phyloP scores from a whole-genome alignment of 1,140 invertebrate genomes.

The Drosophila equinoxialis region DNA sequence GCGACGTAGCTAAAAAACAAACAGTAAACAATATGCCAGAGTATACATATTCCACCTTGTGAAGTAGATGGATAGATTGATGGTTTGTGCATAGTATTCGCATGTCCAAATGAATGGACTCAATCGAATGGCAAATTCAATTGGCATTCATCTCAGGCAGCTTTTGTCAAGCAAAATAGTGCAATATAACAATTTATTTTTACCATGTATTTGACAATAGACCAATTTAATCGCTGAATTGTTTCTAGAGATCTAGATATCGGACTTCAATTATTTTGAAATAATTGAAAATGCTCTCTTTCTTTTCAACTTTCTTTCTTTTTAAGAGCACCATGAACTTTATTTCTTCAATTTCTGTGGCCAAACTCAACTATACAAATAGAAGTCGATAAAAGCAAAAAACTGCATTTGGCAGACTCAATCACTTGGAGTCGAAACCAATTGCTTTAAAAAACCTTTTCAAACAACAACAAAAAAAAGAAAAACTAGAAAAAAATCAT shows the following conservation, averaged over 20 bases:
- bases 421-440: background rate
- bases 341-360: background rate
- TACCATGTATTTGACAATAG: background rate
- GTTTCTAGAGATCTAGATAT: too few relatives aligned
- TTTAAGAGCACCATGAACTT: background rate
- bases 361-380: background rate
- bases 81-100: background rate
- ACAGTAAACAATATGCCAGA: background rate
- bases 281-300: background rate
- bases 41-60: background rate
- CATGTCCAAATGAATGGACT: background rate
- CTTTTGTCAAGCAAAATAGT: slow-evolving; percentile 1
- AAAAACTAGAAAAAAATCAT: background rate
- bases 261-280: too few relatives aligned
- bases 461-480: background rate
- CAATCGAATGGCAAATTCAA: slow-evolving; percentile 8
- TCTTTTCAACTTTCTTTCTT: background rate
- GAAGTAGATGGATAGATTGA: background rate
- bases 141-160: background rate
- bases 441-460: background rate
- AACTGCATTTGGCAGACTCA: slow-evolving; percentile 9
- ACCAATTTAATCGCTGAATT: background rate
- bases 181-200: background rate
- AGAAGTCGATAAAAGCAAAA: background rate
- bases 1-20: background rate